Evolutionary conservation across 1,140 invertebrate genomes (phyloP), one percentile per base, ranked within the genome.

Genomic region (Lasioglossum baleicum): DNA sequence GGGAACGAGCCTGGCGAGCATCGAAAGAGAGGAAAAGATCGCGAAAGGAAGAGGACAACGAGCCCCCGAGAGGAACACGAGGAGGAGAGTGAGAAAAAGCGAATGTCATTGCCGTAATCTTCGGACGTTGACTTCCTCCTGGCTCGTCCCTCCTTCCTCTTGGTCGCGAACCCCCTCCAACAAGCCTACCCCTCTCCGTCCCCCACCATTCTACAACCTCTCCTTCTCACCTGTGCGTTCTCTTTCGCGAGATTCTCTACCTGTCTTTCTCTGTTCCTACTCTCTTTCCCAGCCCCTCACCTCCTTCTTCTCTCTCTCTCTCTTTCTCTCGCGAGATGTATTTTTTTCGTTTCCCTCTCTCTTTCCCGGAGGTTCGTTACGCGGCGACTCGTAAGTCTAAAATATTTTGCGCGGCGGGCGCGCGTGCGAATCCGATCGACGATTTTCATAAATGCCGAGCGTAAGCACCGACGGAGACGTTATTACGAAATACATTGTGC

Each of bases 41-140:
- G 75, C 72, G 75, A 80, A 78, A 83, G 83, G 79, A 85, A 85
- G 71, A 83, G 77, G 75, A 75, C 69, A 84, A 68, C 73, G 61
- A 60, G 75, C 81, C 83, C 81, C 83, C 78, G 83, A 87, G 83
- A 88, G 89, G 75, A 87, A 88, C 85, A 87, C 85, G 84, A 88
- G 86, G 88, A 87, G 86, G 86, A 88, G 90, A 91, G 87, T 90
- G 88, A 92, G 90, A 93, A 93, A 93, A 93, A 92, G 91, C 92
- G 92, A 93, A 92, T 93, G 92, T 93, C 92, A 93, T 93, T 93
- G 92, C 91, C 91, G 92, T 93, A 93, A 93, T 93, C 92, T 92
- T 93, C 91, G 92, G 92, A 89, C 92, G 88, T 93, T 93, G 92
- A 93, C 92, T 93, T 92, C 90, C 89, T 91, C 87, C 86, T 89